These are phyloP conservation scores for Ovis canadensis DNA, from an alignment of 2,113 vertebrate species.

Conservation along the genomic window DNA sequence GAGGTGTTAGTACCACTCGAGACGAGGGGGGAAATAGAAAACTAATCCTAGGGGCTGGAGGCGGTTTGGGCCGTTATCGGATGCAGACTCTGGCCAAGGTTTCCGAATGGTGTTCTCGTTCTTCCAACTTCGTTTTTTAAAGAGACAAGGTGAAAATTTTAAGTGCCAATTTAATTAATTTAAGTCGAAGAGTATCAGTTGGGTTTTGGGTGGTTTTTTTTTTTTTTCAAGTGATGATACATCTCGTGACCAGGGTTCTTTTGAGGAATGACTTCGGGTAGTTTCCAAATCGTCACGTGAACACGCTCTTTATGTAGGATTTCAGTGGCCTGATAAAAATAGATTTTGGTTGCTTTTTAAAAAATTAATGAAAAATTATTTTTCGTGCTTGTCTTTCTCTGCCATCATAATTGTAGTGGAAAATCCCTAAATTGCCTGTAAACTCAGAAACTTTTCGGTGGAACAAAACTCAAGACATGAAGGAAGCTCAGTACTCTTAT, in stretches of 20 bases:
- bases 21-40: background rate
- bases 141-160: constrained; percentile 50
- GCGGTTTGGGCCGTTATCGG: background rate
- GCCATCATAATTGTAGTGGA: background rate
- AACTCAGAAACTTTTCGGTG: background rate
- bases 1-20: background rate
- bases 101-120: background rate
- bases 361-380: background rate
- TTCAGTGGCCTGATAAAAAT: background rate
- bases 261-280: constrained; percentile 54
- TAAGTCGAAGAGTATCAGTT: background rate
- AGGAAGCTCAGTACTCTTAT: background rate
- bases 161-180: background rate
- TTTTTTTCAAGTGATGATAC: background rate
- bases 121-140: background rate
- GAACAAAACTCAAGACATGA: background rate
- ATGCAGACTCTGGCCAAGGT: background rate
- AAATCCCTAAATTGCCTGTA: constrained; percentile 14
- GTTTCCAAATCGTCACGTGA: constrained; percentile 32
- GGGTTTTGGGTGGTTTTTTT: background rate
- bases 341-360: background rate
- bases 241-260: constrained; percentile 73
- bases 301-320: background rate
- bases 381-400: background rate
- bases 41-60: background rate